phyloP scores from a whole-genome alignment of 2,113 vertebrate species.

The Corydoras sp. region DNA sequence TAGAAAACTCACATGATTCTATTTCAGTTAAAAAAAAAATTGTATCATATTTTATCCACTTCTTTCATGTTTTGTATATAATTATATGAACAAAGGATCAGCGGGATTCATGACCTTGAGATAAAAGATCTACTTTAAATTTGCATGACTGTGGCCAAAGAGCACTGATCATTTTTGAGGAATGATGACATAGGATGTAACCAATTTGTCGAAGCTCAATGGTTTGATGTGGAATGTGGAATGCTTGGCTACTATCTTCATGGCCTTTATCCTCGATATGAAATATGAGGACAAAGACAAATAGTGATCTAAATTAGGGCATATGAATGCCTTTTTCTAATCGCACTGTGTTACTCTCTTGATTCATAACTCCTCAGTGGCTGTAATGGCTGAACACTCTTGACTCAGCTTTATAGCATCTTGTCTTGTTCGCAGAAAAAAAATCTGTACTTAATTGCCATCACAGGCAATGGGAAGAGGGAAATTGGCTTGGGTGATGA shows the following conservation, averaged over 20 bases:
- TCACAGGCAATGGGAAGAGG: not conserved
- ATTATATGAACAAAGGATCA: too few species aligned
- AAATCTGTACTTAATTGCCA: slow-evolving; percentile 7
- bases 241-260: not conserved
- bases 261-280: not conserved
- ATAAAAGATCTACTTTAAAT: too few species aligned
- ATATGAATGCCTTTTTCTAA: slow-evolving; percentile 8
- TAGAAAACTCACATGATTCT: too few species aligned
- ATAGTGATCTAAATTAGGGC: slow-evolving; percentile 10
- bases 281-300: slow-evolving; percentile 24
- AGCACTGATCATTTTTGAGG: not conserved
- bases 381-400: slow-evolving; percentile 4
- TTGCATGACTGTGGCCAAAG: too few species aligned
- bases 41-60: too few species aligned
- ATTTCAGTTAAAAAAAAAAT: too few species aligned
- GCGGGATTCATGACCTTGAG: too few species aligned
- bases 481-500: not conserved
- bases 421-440: not conserved
- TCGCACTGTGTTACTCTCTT: not conserved
- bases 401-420: not conserved
- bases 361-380: slow-evolving; percentile 19
- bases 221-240: not conserved
- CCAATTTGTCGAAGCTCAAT: not conserved
- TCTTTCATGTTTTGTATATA: too few species aligned
- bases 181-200: not conserved